Percentiles rank a stretch among this genome's conserved stretches.
Conservation (phyloP, 2,888 invertebrate genomes). For the Aethes cnicana region DNA sequence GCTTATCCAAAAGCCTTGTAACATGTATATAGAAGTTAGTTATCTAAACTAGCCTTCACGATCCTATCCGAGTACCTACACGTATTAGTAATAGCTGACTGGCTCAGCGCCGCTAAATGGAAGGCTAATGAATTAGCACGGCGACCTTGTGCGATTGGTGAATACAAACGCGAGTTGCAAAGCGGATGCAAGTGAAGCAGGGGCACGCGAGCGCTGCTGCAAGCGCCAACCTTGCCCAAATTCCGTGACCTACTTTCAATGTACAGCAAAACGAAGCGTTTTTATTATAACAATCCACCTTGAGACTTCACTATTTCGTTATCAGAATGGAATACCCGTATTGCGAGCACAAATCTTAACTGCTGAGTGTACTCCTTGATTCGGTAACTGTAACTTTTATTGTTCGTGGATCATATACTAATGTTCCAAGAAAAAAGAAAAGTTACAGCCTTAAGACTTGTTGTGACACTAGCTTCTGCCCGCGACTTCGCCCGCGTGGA, state of each 20-base stretch:
- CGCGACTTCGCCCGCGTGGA: no score
- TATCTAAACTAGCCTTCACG: no score
- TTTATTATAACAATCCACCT: constrained; percentile 61
- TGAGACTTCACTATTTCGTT: no score
- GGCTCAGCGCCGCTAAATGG: constrained; percentile 11
- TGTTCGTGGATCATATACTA: no score
- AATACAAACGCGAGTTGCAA: constrained; percentile 64
- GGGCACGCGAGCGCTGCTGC: constrained; percentile 47
- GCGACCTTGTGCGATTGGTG: constrained; percentile 71
- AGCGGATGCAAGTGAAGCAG: constrained; percentile 71
- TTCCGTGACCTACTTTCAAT: constrained; percentile 75
- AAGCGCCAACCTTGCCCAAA: constrained; percentile 75
- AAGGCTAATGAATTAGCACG: constrained; percentile 63
- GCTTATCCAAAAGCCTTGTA: no score
- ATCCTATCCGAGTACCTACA: no score
- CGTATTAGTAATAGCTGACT: background rate
- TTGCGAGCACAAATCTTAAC: constrained; percentile 36
- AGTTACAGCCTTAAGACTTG: no score
- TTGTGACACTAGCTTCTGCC: no score
- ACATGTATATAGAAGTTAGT: no score
- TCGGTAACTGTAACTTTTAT: no score
- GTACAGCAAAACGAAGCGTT: constrained; percentile 69
- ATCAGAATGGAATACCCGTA: no score
- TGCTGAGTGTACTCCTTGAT: constrained; percentile 1
- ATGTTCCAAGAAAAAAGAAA: no score